Base-by-base conservation (phyloP, 2,888 invertebrate genomes). In the Palloptera scutellata region DNA sequence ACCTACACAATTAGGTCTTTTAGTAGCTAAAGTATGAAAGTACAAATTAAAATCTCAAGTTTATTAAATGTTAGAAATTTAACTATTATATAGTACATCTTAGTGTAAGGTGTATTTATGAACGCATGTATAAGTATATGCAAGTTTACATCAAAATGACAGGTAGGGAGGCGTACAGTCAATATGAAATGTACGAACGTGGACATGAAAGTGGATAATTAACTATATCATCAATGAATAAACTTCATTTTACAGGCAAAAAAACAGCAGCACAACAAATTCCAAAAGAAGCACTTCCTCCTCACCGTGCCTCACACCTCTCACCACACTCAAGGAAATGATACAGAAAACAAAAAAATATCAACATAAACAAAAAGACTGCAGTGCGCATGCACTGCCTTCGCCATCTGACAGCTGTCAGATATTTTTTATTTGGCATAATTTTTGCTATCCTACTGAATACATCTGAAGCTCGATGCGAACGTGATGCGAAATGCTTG, bases 321-420 rank as follows among this genome's bases (percentile, higher is more conserved):
- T 45, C 6, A 11, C 48, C 48, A 8, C 8, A 48, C 48, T 3
- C 8, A 48, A 12, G 48, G 12, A 8, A 5, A 48, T n/a, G 15
- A 48, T n/a, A n/a, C n/a, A n/a, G n/a, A n/a, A n/a, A n/a, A 48
- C 8, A 17, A 17, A 53, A 53, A 53, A 53, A 15, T 53, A 53
- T 65, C 66, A 66, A 66, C 61, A 53, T 61, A 63, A 67, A 67
- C 62, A 62, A 67, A 58, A 53, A 13, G 51, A 53, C 8, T 19
- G 19, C 20, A 41, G 53, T 59, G 67, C 67, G 66, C 66, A 67
- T 57, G 67, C 20, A 5, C 57, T n/a, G n/a, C 15, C n/a, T 45
- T 1, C 12, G 13, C 5, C 45, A 48, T 13, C 60, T 61, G 60
- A 61, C 60, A 61, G 51, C 67, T 67, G 67, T 67, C 67, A 67